Percentiles rank a stretch among this genome's conserved stretches.
Conservation (phyloP, 2,113 vertebrate species). For the Bubo bubo region DNA sequence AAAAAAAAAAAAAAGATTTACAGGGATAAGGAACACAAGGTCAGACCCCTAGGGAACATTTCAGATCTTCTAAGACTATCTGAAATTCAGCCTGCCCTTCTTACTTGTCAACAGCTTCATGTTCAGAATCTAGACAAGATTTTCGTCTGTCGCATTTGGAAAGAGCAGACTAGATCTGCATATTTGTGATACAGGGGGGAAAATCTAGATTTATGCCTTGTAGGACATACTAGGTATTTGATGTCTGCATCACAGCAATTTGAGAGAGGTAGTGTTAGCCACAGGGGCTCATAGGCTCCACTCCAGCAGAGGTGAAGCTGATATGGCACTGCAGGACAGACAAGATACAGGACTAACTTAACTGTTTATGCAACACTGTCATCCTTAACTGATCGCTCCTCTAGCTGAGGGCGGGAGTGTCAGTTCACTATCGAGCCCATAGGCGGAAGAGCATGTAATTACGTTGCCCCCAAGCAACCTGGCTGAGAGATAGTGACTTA, state of each 20-base stretch:
- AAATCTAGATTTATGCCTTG: neutral
- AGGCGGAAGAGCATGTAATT: neutral
- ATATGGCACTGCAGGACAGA: neutral
- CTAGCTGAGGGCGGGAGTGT: neutral
- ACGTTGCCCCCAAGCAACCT: neutral
- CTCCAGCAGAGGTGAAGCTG: neutral
- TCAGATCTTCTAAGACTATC: neutral
- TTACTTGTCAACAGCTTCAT: neutral
- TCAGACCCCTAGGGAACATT: neutral
- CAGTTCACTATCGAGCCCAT: neutral
- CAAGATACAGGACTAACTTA: neutral
- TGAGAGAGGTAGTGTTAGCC: neutral
- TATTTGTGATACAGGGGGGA: neutral
- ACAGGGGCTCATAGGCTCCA: neutral
- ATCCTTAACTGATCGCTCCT: neutral
- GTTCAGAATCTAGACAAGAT: neutral
- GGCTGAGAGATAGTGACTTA: neutral
- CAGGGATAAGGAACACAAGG: neutral
- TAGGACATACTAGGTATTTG: neutral
- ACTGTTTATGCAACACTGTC: neutral
- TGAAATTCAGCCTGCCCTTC: neutral
- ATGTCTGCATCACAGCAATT: accelerated
- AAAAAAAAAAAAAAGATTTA: neutral
- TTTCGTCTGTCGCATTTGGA: neutral
- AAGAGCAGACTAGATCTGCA: neutral